Conservation (phyloP, 2,797 vertebrate species). For the Eupleurogrammus muticus region DNA sequence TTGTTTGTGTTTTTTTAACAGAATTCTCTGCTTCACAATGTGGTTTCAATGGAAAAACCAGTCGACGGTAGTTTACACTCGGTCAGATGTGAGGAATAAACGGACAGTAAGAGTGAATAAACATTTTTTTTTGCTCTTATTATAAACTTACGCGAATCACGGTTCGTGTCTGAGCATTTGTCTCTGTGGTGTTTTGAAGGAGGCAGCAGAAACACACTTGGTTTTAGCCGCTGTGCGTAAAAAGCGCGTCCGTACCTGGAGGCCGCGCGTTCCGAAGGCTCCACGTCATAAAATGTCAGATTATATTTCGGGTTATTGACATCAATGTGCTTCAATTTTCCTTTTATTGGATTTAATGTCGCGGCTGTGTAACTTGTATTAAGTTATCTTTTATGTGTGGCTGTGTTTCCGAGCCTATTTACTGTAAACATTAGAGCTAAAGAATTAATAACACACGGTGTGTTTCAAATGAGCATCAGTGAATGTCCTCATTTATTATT, state of each 20-base stretch:
- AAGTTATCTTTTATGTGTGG: neutral
- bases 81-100: neutral
- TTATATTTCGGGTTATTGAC: neutral
- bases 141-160: neutral
- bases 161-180: no score
- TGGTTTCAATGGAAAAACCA: neutral
- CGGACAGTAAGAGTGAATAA: neutral
- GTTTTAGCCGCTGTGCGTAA: no score
- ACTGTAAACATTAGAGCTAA: neutral
- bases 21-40: neutral
- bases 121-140: neutral
- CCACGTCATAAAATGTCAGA: neutral
- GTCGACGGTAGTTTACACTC: neutral
- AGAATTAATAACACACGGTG: neutral
- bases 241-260: conserved; percentile 7
- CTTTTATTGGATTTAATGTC: conserved; percentile 4
- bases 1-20: neutral
- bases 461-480: neutral
- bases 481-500: conserved; percentile 3
- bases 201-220: neutral
- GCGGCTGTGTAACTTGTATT: neutral
- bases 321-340: neutral
- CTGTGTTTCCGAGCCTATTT: conserved; percentile 4
- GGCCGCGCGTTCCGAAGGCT: conserved; percentile 17
- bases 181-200: no score